Conservation (phyloP, 2,113 vertebrate genomes). For the Dinomys branickii region DNA sequence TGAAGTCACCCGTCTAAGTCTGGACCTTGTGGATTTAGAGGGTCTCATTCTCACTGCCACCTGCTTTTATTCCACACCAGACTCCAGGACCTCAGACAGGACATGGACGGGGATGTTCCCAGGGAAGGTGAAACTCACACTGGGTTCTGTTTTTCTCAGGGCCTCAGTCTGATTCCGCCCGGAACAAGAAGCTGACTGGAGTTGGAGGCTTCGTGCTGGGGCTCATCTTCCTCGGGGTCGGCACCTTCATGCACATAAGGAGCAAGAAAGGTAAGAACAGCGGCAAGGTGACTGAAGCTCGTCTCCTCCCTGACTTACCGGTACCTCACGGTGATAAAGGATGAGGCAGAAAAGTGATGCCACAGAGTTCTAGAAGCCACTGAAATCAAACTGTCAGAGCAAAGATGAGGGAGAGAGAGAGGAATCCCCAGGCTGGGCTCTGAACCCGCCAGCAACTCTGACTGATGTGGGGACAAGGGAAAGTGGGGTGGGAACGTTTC, state of each 20-base stretch:
- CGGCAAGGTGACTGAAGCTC: not conserved
- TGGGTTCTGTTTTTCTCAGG: not conserved
- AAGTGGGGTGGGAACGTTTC: not conserved
- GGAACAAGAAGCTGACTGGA: not conserved
- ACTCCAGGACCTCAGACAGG: not conserved
- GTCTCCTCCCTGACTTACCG: not conserved
- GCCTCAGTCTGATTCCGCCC: conserved; percentile 34
- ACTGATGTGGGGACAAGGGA: not conserved
- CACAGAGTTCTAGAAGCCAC: not conserved
- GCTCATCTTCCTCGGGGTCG: not conserved
- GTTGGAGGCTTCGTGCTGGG: not conserved
- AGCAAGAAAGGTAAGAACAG: not conserved
- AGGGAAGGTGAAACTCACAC: not conserved
- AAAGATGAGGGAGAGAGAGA: not conserved
- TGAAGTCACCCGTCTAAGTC: not conserved
- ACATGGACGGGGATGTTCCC: too few relatives aligned
- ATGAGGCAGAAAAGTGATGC: not conserved
- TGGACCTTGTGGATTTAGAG: not conserved
- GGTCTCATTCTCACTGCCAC: fast-evolving
- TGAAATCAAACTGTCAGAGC: not conserved
- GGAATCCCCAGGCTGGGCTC: not conserved
- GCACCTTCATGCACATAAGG: not conserved
- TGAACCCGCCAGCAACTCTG: not conserved
- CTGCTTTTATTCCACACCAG: fast-evolving
- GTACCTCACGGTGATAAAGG: not conserved